phyloP scores from a whole-genome alignment of 2,888 invertebrate genomes.

The Aphodius granarius region DNA sequence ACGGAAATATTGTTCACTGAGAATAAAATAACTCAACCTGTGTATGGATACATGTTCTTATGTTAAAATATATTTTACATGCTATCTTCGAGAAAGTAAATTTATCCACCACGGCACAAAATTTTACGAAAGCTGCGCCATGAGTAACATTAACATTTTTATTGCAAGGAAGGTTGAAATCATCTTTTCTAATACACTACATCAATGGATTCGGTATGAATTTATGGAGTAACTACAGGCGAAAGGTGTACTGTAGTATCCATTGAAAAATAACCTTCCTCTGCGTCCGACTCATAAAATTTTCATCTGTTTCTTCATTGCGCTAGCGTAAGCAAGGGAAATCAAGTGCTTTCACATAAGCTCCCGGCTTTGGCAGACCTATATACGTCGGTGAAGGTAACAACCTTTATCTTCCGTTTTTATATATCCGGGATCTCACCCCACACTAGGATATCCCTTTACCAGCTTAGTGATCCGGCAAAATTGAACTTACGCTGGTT shows the following conservation, averaged over 20 bases:
- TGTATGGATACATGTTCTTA: too few species aligned
- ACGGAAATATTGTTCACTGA: too few species aligned
- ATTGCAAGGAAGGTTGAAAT: not conserved
- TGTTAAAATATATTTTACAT: too few species aligned
- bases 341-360: slow-evolving; percentile 30
- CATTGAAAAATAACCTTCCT: slow-evolving; percentile 6
- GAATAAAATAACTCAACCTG: too few species aligned
- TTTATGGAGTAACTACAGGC: not conserved
- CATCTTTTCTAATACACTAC: not conserved
- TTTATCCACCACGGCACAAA: too few species aligned
- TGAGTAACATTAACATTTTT: not conserved
- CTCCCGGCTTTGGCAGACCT: slow-evolving; percentile 25
- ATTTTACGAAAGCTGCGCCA: not conserved
- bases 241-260: not conserved
- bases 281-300: slow-evolving; percentile 27
- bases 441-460: not conserved
- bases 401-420: slow-evolving; percentile 3
- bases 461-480: not conserved
- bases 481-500: not conserved
- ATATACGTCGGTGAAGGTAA: not conserved
- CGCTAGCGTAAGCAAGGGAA: slow-evolving; percentile 35
- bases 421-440: not conserved
- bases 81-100: too few species aligned
- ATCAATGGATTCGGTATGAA: not conserved
- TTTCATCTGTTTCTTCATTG: slow-evolving; percentile 35